Conservation (phyloP, 2,888 invertebrate genomes). For the Xiphydria camelus region DNA sequence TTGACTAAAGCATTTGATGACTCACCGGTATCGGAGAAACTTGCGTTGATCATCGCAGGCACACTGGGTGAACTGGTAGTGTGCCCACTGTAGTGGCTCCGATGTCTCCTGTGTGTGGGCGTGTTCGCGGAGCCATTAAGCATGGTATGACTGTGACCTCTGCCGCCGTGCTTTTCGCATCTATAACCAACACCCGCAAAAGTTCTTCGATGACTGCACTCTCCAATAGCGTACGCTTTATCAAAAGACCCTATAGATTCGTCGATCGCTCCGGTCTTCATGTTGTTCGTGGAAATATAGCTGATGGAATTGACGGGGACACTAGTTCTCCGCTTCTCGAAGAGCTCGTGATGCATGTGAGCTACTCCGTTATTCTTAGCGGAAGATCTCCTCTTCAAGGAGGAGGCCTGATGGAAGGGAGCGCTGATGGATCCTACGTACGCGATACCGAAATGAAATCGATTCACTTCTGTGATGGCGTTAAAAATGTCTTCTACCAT, state of each 20-base stretch:
- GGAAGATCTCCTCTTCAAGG: constrained; percentile 44
- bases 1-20: too few relatives aligned
- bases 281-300: constrained; percentile 52
- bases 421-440: constrained; percentile 8
- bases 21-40: constrained; percentile 50
- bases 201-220: constrained; percentile 46
- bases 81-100: constrained; percentile 42
- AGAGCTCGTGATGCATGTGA: constrained; percentile 51
- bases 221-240: constrained; percentile 46
- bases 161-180: constrained; percentile 50
- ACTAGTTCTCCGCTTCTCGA: constrained; percentile 50
- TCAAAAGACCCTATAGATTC: constrained; percentile 41
- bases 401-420: constrained; percentile 28
- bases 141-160: constrained; percentile 38
- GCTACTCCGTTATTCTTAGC: constrained; percentile 48
- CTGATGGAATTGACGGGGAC: constrained; percentile 49
- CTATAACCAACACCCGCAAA: constrained; percentile 46
- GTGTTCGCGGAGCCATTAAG: constrained; percentile 46
- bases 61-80: constrained; percentile 54
- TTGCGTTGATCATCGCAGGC: constrained; percentile 46
- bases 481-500: too few relatives aligned
- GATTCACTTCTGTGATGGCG: too few relatives aligned
- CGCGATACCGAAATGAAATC: too few relatives aligned
- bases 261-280: constrained; percentile 36
- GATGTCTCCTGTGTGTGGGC: constrained; percentile 34